phyloP scores from a whole-genome alignment of 2,113 vertebrate species.

The Ancistrus triradiatus region DNA sequence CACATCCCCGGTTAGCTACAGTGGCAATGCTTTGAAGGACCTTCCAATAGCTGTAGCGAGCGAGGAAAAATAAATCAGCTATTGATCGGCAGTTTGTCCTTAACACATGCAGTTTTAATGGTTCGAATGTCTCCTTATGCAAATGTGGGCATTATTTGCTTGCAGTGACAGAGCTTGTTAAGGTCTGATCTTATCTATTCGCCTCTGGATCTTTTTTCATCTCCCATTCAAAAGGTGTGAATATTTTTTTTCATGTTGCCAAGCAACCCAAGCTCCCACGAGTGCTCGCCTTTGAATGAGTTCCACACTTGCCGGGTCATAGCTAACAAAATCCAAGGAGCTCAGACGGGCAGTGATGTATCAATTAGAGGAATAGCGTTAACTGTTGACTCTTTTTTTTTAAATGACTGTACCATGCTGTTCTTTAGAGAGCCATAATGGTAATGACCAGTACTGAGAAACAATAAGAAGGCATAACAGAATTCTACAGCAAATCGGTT shows the following conservation, averaged over 20 bases:
- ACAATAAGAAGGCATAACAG: no score
- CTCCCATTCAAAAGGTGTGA: slow-evolving; percentile 56
- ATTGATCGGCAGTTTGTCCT: not conserved
- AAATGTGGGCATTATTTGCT: slow-evolving; percentile 6
- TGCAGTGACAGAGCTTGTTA: slow-evolving; percentile 1
- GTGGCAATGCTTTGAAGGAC: slow-evolving; percentile 13
- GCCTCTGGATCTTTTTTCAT: slow-evolving; percentile 44
- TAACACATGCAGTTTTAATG: not conserved
- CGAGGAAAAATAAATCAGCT: not conserved
- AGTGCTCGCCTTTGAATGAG: slow-evolving; percentile 57
- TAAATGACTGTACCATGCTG: no score
- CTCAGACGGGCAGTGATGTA: not conserved
- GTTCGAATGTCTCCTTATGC: not conserved
- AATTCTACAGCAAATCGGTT: no score
- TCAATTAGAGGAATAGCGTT: not conserved
- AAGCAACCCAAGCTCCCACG: slow-evolving; percentile 68
- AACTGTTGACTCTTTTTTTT: not conserved
- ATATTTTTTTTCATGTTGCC: slow-evolving; percentile 64
- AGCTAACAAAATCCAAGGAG: slow-evolving; percentile 35
- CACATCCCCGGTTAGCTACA: slow-evolving; percentile 35
- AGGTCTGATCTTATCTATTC: slow-evolving; percentile 26
- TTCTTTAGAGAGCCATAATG: no score
- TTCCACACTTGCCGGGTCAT: slow-evolving; percentile 46
- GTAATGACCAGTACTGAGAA: no score
- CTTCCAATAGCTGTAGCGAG: slow-evolving; percentile 2